These are phyloP conservation scores for Oligia fasciuncula DNA, from an alignment of 2,888 invertebrate species.

Conservation along the genomic window DNA sequence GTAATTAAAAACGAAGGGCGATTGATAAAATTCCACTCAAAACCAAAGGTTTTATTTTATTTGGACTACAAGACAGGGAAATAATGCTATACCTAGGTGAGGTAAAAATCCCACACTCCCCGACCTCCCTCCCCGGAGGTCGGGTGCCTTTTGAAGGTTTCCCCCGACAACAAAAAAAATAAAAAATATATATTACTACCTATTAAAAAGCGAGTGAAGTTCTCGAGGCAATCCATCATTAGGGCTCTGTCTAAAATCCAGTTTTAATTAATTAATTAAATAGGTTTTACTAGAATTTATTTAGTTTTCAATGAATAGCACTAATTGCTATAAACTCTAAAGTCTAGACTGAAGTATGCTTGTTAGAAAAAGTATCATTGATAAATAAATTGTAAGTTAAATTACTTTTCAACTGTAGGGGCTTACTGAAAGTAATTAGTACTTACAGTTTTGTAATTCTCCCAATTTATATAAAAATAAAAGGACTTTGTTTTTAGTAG, in stretches of 20 bases:
- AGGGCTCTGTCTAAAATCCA: neutral
- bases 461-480: neutral
- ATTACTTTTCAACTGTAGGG: neutral
- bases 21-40: neutral
- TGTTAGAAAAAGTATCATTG: neutral
- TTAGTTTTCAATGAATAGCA: neutral
- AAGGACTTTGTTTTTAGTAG: no score
- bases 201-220: neutral
- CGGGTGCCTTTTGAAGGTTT: no score
- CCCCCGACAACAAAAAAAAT: no score
- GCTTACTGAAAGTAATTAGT: neutral
- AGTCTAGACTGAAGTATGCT: neutral
- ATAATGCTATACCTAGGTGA: neutral
- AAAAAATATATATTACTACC: neutral
- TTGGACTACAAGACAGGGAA: neutral
- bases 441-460: neutral
- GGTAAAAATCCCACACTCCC: no score
- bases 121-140: no score
- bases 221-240: neutral
- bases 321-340: constrained; percentile 15
- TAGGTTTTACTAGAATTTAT: neutral
- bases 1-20: no score
- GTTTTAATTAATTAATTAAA: constrained; percentile 19
- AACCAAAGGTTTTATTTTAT: neutral
- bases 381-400: constrained; percentile 2